Conservation (phyloP, 23 tunicate species). For the Oikopleura dioica region DNA sequence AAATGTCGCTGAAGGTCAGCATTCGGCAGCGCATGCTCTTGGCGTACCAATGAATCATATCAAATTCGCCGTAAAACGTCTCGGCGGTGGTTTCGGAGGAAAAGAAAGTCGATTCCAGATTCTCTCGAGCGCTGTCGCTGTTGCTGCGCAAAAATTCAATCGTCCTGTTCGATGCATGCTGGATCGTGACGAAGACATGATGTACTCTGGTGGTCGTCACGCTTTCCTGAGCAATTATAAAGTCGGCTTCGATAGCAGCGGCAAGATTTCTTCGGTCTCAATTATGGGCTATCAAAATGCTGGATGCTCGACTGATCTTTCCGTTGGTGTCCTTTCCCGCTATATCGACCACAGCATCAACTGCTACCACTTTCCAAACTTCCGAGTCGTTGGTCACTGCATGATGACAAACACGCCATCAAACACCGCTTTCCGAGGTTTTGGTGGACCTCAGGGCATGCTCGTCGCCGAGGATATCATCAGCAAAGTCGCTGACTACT, state of each 20-base stretch:
- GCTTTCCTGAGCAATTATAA: conserved; percentile 39
- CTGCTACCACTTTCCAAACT: conserved; percentile 14
- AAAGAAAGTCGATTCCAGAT: conserved; percentile 23
- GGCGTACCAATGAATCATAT: conserved; percentile 36
- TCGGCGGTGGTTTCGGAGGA: conserved; percentile 89
- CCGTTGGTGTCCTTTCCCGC: conserved; percentile 15
- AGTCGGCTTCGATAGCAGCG: conserved; percentile 48
- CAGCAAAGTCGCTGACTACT: conserved; percentile 18
- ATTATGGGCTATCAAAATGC: conserved; percentile 18
- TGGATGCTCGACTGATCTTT: conserved; percentile 40
- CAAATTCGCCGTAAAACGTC: conserved; percentile 28
- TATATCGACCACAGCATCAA: neutral
- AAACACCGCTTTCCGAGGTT: conserved; percentile 74
- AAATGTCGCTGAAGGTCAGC: conserved; percentile 26
- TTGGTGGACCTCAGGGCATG: conserved; percentile 53
- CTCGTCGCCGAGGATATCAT: conserved; percentile 30
- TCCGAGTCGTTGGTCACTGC: conserved; percentile 16
- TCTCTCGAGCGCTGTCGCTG: conserved; percentile 23
- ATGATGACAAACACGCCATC: conserved; percentile 40
- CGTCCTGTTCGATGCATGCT: conserved; percentile 58
- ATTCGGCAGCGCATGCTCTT: conserved; percentile 19
- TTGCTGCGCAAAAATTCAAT: conserved; percentile 65
- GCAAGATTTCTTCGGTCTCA: conserved; percentile 3
- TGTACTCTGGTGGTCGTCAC: conserved; percentile 46
- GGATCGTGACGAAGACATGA: conserved; percentile 47